Evolutionary conservation across 2,113 vertebrate genomes (phyloP).

Genomic region (Carassius auratus): DNA sequence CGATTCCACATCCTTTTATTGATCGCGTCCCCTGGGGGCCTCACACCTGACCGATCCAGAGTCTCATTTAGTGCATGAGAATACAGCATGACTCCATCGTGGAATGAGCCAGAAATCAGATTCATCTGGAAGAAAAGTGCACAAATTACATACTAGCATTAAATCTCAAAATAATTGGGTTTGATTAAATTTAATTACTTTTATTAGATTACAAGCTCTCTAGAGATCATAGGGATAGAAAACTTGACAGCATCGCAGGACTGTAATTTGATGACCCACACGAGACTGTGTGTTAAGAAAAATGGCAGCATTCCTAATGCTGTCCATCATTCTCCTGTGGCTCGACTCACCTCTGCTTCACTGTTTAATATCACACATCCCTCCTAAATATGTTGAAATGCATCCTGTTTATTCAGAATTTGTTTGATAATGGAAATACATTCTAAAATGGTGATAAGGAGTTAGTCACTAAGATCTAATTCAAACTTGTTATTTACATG

Average conservation of each 20-base stretch:
- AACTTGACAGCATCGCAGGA: neutral
- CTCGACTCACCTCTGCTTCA: neutral
- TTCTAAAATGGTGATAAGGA: neutral
- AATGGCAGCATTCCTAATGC: neutral
- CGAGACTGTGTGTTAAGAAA: neutral
- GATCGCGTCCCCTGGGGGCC: slow-evolving; percentile 78
- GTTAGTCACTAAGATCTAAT: neutral
- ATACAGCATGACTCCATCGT: slow-evolving; percentile 89
- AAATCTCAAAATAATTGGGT: neutral
- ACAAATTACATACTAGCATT: neutral
- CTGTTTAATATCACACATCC: neutral
- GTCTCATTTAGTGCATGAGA: slow-evolving; percentile 88
- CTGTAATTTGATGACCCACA: neutral
- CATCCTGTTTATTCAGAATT: neutral
- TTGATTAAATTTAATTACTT: neutral
- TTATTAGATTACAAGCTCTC: slow-evolving; percentile 22
- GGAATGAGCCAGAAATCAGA: slow-evolving; percentile 90
- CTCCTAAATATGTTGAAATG: neutral
- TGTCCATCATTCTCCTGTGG: neutral
- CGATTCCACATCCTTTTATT: slow-evolving; percentile 87
- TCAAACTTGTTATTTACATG: neutral
- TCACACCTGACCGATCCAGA: slow-evolving; percentile 76
- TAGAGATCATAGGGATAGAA: neutral
- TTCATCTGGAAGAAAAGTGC: slow-evolving; percentile 77
- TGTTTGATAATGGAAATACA: neutral